A percentile compares a stretch with the other conserved stretches of the same genome.
Evolutionary conservation across 2,888 invertebrate species (phyloP).

Genomic region (Stomorhina lunata): DNA sequence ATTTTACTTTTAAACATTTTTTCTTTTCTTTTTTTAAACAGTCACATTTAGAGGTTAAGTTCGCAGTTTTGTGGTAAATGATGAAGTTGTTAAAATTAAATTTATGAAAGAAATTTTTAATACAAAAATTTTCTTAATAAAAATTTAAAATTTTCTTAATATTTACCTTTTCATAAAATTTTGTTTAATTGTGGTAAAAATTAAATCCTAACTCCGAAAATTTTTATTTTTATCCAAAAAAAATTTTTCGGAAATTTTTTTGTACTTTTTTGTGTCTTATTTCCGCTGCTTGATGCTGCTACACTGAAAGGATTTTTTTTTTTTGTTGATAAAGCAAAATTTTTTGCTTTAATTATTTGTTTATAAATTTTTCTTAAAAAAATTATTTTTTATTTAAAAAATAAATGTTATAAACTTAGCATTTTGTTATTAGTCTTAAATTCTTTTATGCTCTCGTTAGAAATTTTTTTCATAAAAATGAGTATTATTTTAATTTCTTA

Average conservation of each 20-base stretch:
- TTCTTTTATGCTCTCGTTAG: no score
- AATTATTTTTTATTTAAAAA: background rate
- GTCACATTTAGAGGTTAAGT: no score
- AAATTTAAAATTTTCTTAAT: background rate
- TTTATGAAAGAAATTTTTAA: no score
- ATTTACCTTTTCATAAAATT: background rate
- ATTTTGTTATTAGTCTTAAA: no score
- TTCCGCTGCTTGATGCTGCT: background rate
- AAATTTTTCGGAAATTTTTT: constrained; percentile 18
- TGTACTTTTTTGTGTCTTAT: constrained; percentile 43
- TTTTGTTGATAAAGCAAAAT: background rate
- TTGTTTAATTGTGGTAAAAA: constrained; percentile 28
- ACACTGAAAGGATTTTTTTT: constrained; percentile 6
- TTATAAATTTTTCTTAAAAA: background rate
- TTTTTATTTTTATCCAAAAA: background rate
- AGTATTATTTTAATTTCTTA: background rate
- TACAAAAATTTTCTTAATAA: no score
- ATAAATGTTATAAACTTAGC: no score
- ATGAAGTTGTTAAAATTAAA: no score
- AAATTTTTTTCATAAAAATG: no score
- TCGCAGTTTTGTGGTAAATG: no score
- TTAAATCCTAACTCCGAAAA: background rate
- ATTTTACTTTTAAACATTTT: no score
- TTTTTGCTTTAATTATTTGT: background rate
- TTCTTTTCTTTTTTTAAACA: no score